These are phyloP conservation scores for Ridgeia piscesae DNA, from an alignment of 1,140 invertebrate genomes.

Conservation along the genomic window DNA sequence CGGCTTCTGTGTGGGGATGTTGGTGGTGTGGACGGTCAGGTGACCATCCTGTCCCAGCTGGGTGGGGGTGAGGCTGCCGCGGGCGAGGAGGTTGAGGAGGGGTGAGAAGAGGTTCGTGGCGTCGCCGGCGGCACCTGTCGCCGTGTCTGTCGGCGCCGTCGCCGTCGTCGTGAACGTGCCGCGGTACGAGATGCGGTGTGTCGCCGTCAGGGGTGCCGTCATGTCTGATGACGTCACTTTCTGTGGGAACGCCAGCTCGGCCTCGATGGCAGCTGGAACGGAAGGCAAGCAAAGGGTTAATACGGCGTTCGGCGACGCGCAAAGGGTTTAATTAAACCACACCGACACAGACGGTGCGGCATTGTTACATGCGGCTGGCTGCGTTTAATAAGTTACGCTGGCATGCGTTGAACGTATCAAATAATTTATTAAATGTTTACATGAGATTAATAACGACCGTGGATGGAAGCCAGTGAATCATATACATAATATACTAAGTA, in stretches of 20 bases:
- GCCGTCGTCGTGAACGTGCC: conserved; percentile 53
- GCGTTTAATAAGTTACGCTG: neutral
- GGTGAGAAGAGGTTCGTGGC: conserved; percentile 39
- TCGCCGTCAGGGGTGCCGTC: conserved; percentile 31
- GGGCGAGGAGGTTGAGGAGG: conserved; percentile 44
- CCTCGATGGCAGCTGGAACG: conserved; percentile 45
- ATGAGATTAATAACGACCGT: too few species aligned
- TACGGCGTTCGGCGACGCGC: conserved; percentile 9
- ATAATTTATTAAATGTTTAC: too few species aligned
- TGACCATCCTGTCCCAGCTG: conserved; percentile 16
- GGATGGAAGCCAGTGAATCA: neutral
- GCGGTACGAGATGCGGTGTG: conserved; percentile 55
- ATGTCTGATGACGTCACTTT: conserved; percentile 31
- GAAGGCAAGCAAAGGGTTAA: conserved; percentile 31
- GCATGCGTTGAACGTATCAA: too few species aligned
- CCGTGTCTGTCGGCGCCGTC: conserved; percentile 38
- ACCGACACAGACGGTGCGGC: neutral
- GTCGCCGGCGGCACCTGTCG: conserved; percentile 31
- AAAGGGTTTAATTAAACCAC: too few species aligned
- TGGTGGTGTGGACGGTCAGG: conserved; percentile 23
- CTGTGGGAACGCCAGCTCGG: conserved; percentile 49
- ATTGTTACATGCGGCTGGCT: neutral
- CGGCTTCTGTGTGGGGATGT: conserved; percentile 14
- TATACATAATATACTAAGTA: neutral
- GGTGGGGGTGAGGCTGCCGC: conserved; percentile 30